phyloP scores from a whole-genome alignment of 2,113 vertebrate species.

The Ammodramus savannarum region DNA sequence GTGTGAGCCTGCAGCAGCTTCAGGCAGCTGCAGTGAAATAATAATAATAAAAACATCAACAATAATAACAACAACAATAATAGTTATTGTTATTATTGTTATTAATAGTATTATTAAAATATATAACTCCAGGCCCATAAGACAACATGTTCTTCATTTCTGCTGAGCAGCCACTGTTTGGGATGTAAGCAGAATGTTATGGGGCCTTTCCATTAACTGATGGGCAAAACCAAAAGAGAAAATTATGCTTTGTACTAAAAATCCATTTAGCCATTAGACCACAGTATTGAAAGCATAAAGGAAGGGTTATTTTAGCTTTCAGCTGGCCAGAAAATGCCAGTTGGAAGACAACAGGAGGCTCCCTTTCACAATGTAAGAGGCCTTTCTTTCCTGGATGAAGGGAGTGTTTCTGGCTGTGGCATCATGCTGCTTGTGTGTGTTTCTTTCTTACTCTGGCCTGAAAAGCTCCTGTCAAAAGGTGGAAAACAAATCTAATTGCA shows the following conservation, averaged over 20 bases:
- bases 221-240: constrained; percentile 16
- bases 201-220: constrained; percentile 27
- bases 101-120: neutral
- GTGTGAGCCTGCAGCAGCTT: neutral
- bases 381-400: constrained; percentile 29
- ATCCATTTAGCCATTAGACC: constrained; percentile 52
- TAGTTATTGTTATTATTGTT: neutral
- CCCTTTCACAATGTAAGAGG: constrained; percentile 48
- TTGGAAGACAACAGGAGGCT: constrained; percentile 60
- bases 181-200: neutral
- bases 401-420: neutral
- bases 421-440: constrained; percentile 21
- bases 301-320: constrained; percentile 41
- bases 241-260: constrained; percentile 51
- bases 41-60: neutral
- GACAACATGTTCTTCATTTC: neutral
- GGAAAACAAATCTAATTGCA: neutral
- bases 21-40: neutral
- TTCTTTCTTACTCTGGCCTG: neutral
- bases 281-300: neutral
- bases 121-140: neutral
- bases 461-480: neutral
- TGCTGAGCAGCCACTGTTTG: neutral
- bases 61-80: neutral
- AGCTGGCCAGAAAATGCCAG: constrained; percentile 35